A percentile compares a stretch with the other conserved stretches of the same genome.
These are phyloP conservation scores for Etheostoma cragini DNA, from an alignment of 2,113 vertebrate genomes.

Conservation along the genomic window DNA sequence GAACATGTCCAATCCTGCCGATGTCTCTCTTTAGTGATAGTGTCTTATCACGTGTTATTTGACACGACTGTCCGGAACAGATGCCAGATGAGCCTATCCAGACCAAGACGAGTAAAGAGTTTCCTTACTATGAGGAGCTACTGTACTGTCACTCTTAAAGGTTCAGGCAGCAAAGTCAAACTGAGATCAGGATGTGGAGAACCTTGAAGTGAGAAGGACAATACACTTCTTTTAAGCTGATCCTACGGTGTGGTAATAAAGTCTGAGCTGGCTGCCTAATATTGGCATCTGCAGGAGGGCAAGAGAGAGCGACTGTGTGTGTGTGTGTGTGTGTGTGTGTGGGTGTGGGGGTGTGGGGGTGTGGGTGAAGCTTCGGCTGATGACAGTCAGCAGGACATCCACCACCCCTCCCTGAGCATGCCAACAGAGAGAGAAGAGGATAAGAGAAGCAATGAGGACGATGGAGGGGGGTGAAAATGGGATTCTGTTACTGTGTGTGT, in stretches of 20 bases:
- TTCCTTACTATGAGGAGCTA: not conserved
- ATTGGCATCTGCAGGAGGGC: conserved; percentile 21
- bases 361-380: conserved; percentile 27
- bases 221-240: conserved; percentile 44
- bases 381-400: conserved; percentile 50
- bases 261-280: conserved; percentile 41
- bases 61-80: not conserved
- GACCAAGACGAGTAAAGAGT: not conserved
- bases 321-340: conserved; percentile 1
- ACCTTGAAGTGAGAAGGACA: conserved; percentile 29
- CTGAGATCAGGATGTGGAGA: conserved; percentile 8
- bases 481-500: conserved; percentile 7
- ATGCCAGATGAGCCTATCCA: not conserved
- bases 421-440: conserved; percentile 49
- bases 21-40: not conserved
- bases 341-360: conserved; percentile 1
- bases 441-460: conserved; percentile 34
- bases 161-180: not conserved
- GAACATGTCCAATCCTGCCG: not conserved
- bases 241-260: conserved; percentile 26
- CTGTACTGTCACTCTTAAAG: not conserved
- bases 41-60: not conserved
- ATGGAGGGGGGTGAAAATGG: conserved; percentile 33
- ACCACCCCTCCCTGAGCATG: conserved; percentile 38
- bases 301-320: not conserved